Conservation (phyloP, 2,113 vertebrate genomes). For the Brienomyrus longianalis region DNA sequence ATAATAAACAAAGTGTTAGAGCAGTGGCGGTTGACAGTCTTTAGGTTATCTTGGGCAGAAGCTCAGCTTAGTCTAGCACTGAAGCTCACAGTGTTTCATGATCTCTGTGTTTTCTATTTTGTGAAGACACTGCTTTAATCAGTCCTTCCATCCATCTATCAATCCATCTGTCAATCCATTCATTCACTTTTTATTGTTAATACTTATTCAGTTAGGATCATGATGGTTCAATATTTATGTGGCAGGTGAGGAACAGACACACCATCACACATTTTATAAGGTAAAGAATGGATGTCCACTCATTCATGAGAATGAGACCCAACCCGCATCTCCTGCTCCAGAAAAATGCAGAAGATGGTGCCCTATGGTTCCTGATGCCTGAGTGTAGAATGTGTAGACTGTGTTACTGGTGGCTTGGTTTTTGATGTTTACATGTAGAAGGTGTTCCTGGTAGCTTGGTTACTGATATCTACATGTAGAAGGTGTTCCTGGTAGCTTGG, state of each 20-base stretch:
- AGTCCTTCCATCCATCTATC: neutral
- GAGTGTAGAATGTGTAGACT: neutral
- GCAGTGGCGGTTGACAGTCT: neutral
- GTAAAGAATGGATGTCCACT: neutral
- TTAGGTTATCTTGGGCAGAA: neutral
- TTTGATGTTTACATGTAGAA: neutral
- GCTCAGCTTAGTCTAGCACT: neutral
- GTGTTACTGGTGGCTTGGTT: neutral
- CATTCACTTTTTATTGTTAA: neutral
- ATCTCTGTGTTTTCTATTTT: neutral
- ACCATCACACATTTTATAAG: neutral
- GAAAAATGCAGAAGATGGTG: neutral
- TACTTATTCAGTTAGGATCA: neutral
- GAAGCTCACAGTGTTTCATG: neutral
- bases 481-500: neutral
- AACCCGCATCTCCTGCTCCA: neutral
- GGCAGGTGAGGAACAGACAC: neutral
- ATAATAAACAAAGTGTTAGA: neutral
- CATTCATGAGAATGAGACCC: neutral
- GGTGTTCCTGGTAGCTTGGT: neutral
- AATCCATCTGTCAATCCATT: neutral
- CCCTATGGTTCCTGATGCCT: neutral
- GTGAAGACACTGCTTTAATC: neutral
- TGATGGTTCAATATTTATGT: neutral
- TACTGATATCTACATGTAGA: neutral